Evolutionary conservation across 2,888 invertebrate species (phyloP).

Genomic region (Ornithoptera alexandrae): DNA sequence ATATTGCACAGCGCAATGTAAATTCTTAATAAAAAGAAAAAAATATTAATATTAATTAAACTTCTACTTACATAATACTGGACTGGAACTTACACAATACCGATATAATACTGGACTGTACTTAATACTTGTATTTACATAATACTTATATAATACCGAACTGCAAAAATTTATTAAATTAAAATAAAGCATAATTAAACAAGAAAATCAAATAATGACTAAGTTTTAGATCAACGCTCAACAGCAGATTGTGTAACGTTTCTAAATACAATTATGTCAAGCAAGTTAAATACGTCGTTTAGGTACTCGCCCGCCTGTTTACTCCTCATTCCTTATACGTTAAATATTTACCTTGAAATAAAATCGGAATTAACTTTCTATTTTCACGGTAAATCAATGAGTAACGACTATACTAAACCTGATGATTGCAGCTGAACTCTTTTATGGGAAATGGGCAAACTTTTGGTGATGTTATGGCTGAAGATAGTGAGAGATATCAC

Average conservation of each 20-base stretch:
- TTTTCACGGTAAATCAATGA: neutral
- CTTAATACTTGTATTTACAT: too few relatives aligned
- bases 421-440: too few relatives aligned
- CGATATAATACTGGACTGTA: too few relatives aligned
- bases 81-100: neutral
- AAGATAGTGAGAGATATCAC: too few relatives aligned
- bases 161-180: neutral
- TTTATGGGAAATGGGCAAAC: too few relatives aligned
- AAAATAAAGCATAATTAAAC: neutral
- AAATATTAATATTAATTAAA: neutral
- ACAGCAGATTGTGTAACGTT: neutral
- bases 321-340: neutral
- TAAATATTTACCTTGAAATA: neutral
- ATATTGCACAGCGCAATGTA: neutral
- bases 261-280: conserved; percentile 2
- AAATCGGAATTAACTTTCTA: neutral
- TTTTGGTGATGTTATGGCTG: too few relatives aligned
- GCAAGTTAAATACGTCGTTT: neutral
- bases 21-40: too few relatives aligned
- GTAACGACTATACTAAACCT: too few relatives aligned
- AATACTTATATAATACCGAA: neutral
- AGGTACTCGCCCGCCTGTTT: neutral
- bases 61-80: neutral
- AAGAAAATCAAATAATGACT: neutral
- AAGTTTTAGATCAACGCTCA: neutral